Conservation (phyloP, 2,888 invertebrate genomes). For the Apamea monoglypha region DNA sequence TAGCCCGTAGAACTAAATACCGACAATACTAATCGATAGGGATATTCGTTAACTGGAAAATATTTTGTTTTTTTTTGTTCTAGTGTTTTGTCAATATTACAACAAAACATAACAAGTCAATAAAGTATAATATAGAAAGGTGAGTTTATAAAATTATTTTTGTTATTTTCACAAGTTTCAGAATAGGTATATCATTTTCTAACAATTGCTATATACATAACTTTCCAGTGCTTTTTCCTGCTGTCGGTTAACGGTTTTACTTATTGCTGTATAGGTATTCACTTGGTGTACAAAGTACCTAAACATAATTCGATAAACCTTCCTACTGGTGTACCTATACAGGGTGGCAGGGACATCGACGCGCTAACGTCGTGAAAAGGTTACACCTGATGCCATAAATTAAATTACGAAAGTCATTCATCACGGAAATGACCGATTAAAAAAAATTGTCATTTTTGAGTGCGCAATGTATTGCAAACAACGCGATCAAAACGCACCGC, state of each 20-base stretch:
- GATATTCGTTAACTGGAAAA: neutral
- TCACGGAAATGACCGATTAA: too few relatives aligned
- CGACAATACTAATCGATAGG: neutral
- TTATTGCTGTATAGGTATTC: neutral
- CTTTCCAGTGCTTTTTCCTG: neutral
- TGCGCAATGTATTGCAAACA: too few relatives aligned
- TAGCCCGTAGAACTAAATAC: neutral
- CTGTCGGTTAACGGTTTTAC: neutral
- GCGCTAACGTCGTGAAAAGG: too few relatives aligned
- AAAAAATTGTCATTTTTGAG: too few relatives aligned
- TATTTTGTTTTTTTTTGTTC: neutral
- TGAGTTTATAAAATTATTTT: neutral
- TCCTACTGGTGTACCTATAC: neutral
- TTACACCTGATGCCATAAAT: too few relatives aligned
- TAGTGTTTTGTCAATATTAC: neutral
- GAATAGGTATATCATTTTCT: neutral
- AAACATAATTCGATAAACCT: conserved; percentile 11
- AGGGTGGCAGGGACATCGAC: too few relatives aligned
- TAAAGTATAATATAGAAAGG: neutral
- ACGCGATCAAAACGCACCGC: too few relatives aligned
- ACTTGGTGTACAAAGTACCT: neutral
- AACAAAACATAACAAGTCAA: neutral
- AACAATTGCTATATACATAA: neutral
- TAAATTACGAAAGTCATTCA: too few relatives aligned
- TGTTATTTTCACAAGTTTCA: neutral